Evolutionary conservation across 2,888 invertebrate genomes (phyloP).

Genomic region (Athalia cordata): DNA sequence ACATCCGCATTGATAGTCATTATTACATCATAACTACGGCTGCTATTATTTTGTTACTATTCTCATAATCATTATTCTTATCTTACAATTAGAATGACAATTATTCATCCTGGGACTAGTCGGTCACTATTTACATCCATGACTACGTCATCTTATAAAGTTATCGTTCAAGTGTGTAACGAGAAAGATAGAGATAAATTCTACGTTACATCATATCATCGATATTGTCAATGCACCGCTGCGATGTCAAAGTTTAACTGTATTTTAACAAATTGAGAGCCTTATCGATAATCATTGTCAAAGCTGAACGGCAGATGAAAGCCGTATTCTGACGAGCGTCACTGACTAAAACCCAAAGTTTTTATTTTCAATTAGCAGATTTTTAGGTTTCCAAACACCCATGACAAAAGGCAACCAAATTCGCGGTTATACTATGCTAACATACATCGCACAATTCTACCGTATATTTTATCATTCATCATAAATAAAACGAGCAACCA

Average conservation of each 20-base stretch:
- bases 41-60: too few relatives aligned
- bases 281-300: conserved; percentile 1
- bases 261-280: conserved; percentile 25
- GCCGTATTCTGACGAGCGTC: too few relatives aligned
- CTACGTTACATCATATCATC: neutral
- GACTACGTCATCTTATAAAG: neutral
- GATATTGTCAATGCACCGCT: conserved; percentile 38
- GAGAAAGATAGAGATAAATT: neutral
- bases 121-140: conserved; percentile 6
- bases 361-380: too few relatives aligned
- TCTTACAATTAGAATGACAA: conserved; percentile 12
- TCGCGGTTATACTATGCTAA: too few relatives aligned
- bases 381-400: too few relatives aligned
- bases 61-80: too few relatives aligned
- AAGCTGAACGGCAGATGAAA: neutral
- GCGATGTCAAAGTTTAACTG: conserved; percentile 22
- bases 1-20: conserved; percentile 1
- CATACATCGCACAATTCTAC: too few relatives aligned
- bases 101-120: conserved; percentile 8
- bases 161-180: neutral
- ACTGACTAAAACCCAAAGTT: too few relatives aligned
- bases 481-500: too few relatives aligned
- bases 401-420: too few relatives aligned
- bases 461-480: too few relatives aligned
- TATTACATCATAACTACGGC: too few relatives aligned